Evolutionary conservation across 1,140 invertebrate species (phyloP).

Genomic region (Papilio machaon): DNA sequence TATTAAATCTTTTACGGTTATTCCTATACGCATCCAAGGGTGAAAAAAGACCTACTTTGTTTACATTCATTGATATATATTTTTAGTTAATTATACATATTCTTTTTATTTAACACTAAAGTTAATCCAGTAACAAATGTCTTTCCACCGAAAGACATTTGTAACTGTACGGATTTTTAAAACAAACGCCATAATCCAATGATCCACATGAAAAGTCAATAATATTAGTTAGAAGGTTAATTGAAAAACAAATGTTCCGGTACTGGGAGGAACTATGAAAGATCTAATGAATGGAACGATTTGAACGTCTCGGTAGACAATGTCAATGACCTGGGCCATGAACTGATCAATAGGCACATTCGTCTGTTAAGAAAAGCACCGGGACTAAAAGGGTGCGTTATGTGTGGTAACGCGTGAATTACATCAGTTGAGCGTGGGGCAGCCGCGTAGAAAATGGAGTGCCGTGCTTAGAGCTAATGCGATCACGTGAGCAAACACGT

Average conservation of each 20-base stretch:
- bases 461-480: slow-evolving; percentile 75
- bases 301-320: neutral
- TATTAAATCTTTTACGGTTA: slow-evolving; percentile 24
- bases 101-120: no score
- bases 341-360: slow-evolving; percentile 38
- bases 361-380: slow-evolving; percentile 54
- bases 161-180: no score
- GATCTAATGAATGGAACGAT: neutral
- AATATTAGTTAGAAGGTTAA: neutral
- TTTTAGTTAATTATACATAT: neutral
- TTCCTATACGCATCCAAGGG: neutral
- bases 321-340: slow-evolving; percentile 1
- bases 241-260: neutral
- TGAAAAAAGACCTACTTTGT: neutral
- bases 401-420: slow-evolving; percentile 70
- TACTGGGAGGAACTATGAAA: neutral
- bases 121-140: no score
- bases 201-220: neutral
- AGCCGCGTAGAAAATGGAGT: slow-evolving; percentile 74
- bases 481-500: slow-evolving; percentile 78
- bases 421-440: slow-evolving; percentile 72
- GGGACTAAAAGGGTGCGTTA: slow-evolving; percentile 68
- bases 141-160: no score
- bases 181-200: neutral
- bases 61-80: neutral